phyloP scores from a whole-genome alignment of 2,888 invertebrate species.

The Diaperis boleti region DNA sequence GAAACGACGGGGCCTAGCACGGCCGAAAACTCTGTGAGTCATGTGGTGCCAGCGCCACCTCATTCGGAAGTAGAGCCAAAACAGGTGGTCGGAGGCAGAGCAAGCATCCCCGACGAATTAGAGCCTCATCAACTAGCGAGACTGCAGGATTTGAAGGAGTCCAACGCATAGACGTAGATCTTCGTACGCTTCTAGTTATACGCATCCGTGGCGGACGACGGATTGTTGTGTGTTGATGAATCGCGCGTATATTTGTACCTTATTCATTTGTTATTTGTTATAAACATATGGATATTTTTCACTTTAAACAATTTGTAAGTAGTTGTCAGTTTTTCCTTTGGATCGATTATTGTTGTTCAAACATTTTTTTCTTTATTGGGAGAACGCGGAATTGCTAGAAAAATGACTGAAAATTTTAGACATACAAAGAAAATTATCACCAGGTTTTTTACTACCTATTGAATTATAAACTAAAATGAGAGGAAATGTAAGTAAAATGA shows the following conservation, averaged over 20 bases:
- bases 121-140: constrained; percentile 90
- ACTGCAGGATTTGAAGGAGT: constrained; percentile 90
- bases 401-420: no score
- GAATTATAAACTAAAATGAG: no score
- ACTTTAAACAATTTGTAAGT: constrained; percentile 44
- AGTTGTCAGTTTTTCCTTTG: constrained; percentile 38
- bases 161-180: constrained; percentile 79
- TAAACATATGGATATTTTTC: constrained; percentile 48
- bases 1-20: constrained; percentile 75
- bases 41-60: constrained; percentile 59
- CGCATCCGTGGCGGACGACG: constrained; percentile 43
- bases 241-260: constrained; percentile 57
- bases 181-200: constrained; percentile 54
- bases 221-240: constrained; percentile 44
- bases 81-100: constrained; percentile 81
- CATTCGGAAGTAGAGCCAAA: constrained; percentile 70
- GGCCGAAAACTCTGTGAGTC: constrained; percentile 72
- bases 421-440: no score
- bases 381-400: not conserved
- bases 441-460: no score
- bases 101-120: constrained; percentile 89
- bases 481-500: not conserved
- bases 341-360: constrained; percentile 27
- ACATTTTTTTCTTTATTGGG: constrained; percentile 4
- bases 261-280: constrained; percentile 57